Evolutionary conservation across 2,888 invertebrate species (phyloP).

Genomic region (Tipula unca): DNA sequence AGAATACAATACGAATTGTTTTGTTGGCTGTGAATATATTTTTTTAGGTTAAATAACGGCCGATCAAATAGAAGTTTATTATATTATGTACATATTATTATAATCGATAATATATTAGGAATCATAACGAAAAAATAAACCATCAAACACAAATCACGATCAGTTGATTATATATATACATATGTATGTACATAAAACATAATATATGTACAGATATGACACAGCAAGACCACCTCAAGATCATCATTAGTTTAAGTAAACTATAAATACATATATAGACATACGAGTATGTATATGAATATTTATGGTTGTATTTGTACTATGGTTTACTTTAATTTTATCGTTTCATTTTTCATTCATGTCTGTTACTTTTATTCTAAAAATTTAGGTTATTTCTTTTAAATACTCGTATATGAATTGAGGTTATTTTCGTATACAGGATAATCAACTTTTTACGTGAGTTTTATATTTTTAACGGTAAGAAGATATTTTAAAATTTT

Average conservation of each 20-base stretch:
- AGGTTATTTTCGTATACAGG: not conserved
- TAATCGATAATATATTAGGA: not conserved
- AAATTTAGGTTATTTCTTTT: not conserved
- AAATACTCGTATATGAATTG: not conserved
- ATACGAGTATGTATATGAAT: too few relatives aligned
- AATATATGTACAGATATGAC: not conserved
- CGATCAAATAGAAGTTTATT: not conserved
- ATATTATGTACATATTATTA: too few relatives aligned
- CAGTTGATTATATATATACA: not conserved
- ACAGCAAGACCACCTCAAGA: not conserved
- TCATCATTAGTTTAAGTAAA: not conserved
- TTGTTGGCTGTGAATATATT: too few relatives aligned
- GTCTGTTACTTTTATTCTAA: not conserved
- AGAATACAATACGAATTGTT: too few relatives aligned
- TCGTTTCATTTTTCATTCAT: not conserved
- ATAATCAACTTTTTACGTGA: not conserved
- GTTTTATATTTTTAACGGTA: not conserved
- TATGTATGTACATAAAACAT: too few relatives aligned
- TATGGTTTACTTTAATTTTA: not conserved
- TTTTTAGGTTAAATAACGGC: not conserved
- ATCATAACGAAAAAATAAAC: too few relatives aligned
- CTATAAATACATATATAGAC: too few relatives aligned
- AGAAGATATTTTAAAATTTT: not conserved
- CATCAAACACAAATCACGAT: not conserved
- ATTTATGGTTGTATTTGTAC: too few relatives aligned